Evolutionary conservation across 53 echinoderm and acorn worm genomes (phyloP).

Genomic region (Arbacia lixula): DNA sequence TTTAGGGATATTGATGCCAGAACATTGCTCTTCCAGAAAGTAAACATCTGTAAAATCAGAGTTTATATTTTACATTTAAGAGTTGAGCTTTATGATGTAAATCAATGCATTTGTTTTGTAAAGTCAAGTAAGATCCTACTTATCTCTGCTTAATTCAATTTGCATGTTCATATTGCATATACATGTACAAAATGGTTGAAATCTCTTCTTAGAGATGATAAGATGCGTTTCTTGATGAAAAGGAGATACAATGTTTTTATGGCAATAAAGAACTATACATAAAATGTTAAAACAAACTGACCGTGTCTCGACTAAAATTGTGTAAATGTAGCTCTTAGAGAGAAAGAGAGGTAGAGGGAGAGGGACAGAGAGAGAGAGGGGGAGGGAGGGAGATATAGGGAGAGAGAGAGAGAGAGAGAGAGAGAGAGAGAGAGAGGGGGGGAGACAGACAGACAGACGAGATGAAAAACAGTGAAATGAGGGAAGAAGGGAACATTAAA

Average conservation of each 20-base stretch:
- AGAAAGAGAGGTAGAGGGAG: not conserved
- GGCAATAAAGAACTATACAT: constrained; percentile 30
- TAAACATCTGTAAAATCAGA: too few relatives aligned
- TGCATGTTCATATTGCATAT: too few relatives aligned
- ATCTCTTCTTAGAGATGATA: not conserved
- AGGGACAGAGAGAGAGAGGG: not conserved
- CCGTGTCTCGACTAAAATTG: too few relatives aligned
- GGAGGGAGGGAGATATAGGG: not conserved
- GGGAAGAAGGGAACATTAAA: too few relatives aligned
- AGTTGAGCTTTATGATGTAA: too few relatives aligned
- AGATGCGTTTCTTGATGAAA: not conserved
- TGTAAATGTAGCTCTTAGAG: not conserved
- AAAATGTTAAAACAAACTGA: not conserved
- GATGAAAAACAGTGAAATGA: not conserved
- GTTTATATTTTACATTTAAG: too few relatives aligned
- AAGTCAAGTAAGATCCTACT: too few relatives aligned
- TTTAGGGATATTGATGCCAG: too few relatives aligned
- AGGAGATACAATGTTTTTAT: constrained; percentile 27
- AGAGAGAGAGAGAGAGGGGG: not conserved
- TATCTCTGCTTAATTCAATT: too few relatives aligned
- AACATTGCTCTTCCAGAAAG: too few relatives aligned
- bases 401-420: not conserved
- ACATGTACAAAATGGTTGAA: too few relatives aligned
- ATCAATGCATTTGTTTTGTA: too few relatives aligned
- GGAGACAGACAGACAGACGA: not conserved